A percentile compares a stretch with the other conserved stretches of the same genome.
phyloP scores from a whole-genome alignment of 2,888 invertebrate genomes.

The Platycheirus rosarum region DNA sequence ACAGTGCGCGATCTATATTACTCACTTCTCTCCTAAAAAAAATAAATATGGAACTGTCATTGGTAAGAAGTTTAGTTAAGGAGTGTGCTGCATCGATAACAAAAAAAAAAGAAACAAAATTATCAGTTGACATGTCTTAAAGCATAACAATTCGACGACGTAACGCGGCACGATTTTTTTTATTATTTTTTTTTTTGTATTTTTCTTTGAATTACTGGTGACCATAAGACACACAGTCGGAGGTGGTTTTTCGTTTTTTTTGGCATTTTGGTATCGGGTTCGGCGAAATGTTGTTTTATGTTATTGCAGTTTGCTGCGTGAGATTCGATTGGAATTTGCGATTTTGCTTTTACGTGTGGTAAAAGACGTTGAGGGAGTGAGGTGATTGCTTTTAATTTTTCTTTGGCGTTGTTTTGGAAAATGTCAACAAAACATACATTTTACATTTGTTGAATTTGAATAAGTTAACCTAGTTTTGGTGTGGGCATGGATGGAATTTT shows the following conservation, averaged over 20 bases:
- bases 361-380: slow-evolving; percentile 39
- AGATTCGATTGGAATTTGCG: slow-evolving; percentile 59
- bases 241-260: slow-evolving; percentile 35
- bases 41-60: slow-evolving; percentile 18
- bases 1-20: slow-evolving; percentile 46
- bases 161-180: slow-evolving; percentile 42
- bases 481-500: slow-evolving; percentile 57
- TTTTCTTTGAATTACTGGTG: slow-evolving; percentile 19
- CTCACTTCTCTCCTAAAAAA: slow-evolving; percentile 32
- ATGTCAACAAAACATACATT: slow-evolving; percentile 68
- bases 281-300: slow-evolving; percentile 14
- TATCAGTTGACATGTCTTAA: slow-evolving; percentile 69
- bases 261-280: slow-evolving; percentile 46
- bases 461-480: slow-evolving; percentile 66
- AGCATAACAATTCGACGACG: slow-evolving; percentile 66
- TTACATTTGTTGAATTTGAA: slow-evolving; percentile 71
- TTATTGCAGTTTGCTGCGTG: slow-evolving; percentile 51
- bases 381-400: slow-evolving; percentile 39
- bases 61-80: slow-evolving; percentile 6
- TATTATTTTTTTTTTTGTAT: slow-evolving; percentile 18
- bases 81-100: slow-evolving; percentile 27
- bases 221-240: slow-evolving; percentile 56
- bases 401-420: slow-evolving; percentile 36
- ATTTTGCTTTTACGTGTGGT: slow-evolving; percentile 43
- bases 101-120: slow-evolving; percentile 6